These are phyloP conservation scores for Holacanthus passer DNA, from an alignment of 2,113 vertebrate species.

Conservation along the genomic window DNA sequence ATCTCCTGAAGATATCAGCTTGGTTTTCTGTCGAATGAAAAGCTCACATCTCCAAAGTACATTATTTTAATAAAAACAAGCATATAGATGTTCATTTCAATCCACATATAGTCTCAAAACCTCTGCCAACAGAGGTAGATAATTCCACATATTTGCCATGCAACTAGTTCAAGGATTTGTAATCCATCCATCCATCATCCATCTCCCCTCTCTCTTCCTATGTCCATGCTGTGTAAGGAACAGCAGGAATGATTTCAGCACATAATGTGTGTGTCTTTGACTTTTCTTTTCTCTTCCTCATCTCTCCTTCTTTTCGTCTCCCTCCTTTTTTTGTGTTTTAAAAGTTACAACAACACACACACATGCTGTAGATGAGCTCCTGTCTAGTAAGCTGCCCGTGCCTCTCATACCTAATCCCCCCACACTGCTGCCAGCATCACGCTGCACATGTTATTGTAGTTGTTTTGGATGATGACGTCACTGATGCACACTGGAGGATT, in stretches of 20 bases:
- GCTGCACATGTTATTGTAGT: slow-evolving; percentile 47
- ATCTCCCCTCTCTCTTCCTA: slow-evolving; percentile 1
- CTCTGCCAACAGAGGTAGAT: not conserved
- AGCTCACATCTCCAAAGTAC: not conserved
- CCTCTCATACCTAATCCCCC: slow-evolving; percentile 58
- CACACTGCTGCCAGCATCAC: slow-evolving; percentile 26
- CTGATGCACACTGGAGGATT: slow-evolving; percentile 44
- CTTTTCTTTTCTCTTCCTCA: slow-evolving; percentile 4
- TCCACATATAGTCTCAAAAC: slow-evolving; percentile 2
- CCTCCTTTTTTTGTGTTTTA: slow-evolving; percentile 19
- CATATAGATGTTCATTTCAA: slow-evolving; percentile 9
- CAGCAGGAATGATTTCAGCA: slow-evolving; percentile 52
- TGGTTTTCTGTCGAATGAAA: no score
- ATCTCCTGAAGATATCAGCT: no score
- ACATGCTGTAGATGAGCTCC: slow-evolving; percentile 41
- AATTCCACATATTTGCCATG: slow-evolving; percentile 14
- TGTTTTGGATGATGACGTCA: slow-evolving; percentile 60
- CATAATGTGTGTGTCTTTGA: slow-evolving; percentile 12
- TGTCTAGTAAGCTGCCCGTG: slow-evolving; percentile 51
- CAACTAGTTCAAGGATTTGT: slow-evolving; percentile 24
- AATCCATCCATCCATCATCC: slow-evolving; percentile 29
- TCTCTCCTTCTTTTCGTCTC: slow-evolving; percentile 16
- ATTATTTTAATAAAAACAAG: not conserved
- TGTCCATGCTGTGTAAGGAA: slow-evolving; percentile 11
- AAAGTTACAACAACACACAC: slow-evolving; percentile 15